Evolutionary conservation across 2,113 vertebrate species (phyloP).

Genomic region (Eleginops maclovinus): DNA sequence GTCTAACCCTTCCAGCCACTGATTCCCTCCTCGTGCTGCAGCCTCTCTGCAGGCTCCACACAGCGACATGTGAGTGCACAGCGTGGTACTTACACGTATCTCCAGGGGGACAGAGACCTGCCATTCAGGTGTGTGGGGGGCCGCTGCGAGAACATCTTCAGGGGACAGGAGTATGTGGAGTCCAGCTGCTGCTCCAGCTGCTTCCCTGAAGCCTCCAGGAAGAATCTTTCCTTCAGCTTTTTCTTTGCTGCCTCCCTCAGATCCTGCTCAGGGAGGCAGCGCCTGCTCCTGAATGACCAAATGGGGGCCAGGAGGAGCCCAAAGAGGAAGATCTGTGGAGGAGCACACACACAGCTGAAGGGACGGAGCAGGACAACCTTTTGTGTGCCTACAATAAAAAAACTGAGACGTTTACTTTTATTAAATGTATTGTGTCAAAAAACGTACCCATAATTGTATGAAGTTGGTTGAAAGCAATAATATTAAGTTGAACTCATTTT

Average conservation of each 20-base stretch:
- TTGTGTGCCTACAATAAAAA: too few species aligned
- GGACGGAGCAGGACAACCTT: neutral
- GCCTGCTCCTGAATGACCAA: neutral
- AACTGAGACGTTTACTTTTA: too few species aligned
- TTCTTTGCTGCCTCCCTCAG: conserved; percentile 7
- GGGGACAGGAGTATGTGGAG: conserved; percentile 21
- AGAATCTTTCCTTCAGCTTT: conserved; percentile 27
- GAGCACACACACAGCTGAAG: neutral
- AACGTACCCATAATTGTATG: too few species aligned
- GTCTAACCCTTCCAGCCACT: neutral
- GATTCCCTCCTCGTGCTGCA: neutral
- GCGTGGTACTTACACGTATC: conserved; percentile 72
- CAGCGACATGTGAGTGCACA: neutral
- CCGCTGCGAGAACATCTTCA: neutral
- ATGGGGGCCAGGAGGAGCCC: conserved; percentile 13
- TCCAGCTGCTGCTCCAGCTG: fast-evolving
- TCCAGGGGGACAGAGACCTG: conserved; percentile 91
- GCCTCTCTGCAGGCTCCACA: neutral
- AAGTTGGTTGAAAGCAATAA: too few species aligned
- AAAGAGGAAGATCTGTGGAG: conserved; percentile 54
- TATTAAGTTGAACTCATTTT: too few species aligned
- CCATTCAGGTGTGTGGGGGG: conserved; percentile 14
- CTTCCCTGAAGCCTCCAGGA: neutral
- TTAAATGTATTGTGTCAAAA: too few species aligned
- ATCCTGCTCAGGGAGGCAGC: conserved; percentile 44